Evolutionary conservation across 1,140 invertebrate species (phyloP).

Genomic region (Sycophaga agraensis): DNA sequence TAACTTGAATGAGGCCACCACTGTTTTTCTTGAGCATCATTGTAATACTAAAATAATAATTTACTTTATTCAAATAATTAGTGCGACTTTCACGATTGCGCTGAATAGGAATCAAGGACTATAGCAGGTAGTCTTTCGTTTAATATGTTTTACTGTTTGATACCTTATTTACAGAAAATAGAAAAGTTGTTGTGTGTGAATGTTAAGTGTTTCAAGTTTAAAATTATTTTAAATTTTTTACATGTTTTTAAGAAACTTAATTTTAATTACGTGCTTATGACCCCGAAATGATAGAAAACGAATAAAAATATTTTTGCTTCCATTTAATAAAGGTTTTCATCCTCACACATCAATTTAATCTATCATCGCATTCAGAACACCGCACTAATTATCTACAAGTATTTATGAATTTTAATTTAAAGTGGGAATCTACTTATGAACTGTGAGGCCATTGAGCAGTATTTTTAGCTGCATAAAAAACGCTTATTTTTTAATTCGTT

Average conservation of each 20-base stretch:
- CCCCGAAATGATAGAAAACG: neutral
- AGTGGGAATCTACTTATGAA: neutral
- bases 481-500: neutral
- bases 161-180: no score
- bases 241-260: no score
- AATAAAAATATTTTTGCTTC: no score
- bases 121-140: no score
- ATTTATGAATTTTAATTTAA: neutral
- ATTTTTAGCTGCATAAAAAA: neutral
- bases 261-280: no score
- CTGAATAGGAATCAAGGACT: neutral
- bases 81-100: neutral
- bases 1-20: constrained; percentile 40
- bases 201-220: no score
- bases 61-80: constrained; percentile 10
- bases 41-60: constrained; percentile 15
- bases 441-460: neutral
- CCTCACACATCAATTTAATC: constrained; percentile 5
- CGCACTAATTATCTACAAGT: constrained; percentile 7
- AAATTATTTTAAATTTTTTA: no score
- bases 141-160: constrained; percentile 32
- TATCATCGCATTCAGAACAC: neutral
- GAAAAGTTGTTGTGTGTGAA: no score
- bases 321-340: no score
- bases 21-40: constrained; percentile 31